phyloP scores from a whole-genome alignment of 2,888 invertebrate species.

The Digitonthophagus gazella region DNA sequence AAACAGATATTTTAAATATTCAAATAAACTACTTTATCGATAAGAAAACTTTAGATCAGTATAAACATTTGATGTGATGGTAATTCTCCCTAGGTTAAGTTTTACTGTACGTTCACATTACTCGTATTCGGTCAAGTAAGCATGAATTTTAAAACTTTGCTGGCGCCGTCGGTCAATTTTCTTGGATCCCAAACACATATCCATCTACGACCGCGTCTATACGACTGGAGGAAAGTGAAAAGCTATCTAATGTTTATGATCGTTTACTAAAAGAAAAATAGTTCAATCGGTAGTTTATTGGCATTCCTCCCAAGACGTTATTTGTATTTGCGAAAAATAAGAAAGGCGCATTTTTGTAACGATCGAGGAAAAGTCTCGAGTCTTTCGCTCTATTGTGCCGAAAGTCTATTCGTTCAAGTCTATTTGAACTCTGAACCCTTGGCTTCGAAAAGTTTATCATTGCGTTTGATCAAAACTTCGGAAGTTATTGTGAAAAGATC shows the following conservation, averaged over 20 bases:
- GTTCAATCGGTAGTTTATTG: neutral
- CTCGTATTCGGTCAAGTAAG: neutral
- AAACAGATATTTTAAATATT: too few species aligned
- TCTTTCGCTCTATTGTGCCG: neutral
- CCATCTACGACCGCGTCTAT: neutral
- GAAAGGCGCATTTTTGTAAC: neutral
- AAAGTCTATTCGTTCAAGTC: too few species aligned
- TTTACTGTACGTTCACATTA: neutral
- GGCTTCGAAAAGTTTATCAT: neutral
- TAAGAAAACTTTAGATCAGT: neutral
- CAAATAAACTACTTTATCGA: neutral
- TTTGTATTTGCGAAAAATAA: neutral
- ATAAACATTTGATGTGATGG: too few species aligned
- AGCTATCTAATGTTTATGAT: neutral
- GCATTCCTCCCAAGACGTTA: neutral
- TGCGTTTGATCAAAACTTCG: neutral
- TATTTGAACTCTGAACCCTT: neutral
- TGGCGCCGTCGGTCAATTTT: neutral
- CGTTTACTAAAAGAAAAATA: neutral
- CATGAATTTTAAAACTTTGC: neutral
- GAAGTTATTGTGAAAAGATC: neutral
- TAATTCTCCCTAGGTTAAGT: too few species aligned
- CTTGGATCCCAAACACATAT: neutral
- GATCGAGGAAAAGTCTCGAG: neutral
- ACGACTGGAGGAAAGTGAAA: neutral